Conservation (phyloP, 2,888 invertebrate genomes). For the Laothoe populi region DNA sequence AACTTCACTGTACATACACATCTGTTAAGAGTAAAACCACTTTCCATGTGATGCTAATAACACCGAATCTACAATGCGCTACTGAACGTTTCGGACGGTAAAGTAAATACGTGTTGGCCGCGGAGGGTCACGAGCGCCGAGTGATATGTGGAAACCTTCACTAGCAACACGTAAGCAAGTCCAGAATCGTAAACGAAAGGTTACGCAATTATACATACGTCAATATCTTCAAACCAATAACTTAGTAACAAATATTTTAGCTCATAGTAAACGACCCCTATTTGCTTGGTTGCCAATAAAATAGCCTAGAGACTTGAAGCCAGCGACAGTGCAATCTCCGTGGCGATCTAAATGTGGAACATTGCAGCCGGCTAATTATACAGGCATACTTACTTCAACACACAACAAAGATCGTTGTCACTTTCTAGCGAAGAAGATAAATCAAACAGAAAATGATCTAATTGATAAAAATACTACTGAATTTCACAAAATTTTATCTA, state of each 20-base stretch:
- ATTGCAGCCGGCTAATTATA: constrained; percentile 63
- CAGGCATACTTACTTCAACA: constrained; percentile 69
- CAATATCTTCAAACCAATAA: constrained; percentile 47
- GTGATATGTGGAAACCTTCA: constrained; percentile 77
- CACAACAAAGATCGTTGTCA: constrained; percentile 57
- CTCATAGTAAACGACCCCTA: not conserved
- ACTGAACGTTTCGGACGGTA: constrained; percentile 51
- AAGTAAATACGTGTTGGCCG: constrained; percentile 42
- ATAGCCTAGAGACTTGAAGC: constrained; percentile 32
- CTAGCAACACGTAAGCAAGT: constrained; percentile 83
- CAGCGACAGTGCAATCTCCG: constrained; percentile 45
- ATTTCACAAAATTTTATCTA: constrained; percentile 74
- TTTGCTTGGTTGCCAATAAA: constrained; percentile 26
- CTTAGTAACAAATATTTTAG: constrained; percentile 24
- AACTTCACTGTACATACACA: constrained; percentile 31
- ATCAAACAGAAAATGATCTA: constrained; percentile 57
- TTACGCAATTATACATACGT: constrained; percentile 79
- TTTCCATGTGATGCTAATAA: constrained; percentile 29
- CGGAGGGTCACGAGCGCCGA: constrained; percentile 78
- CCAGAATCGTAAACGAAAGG: constrained; percentile 78
- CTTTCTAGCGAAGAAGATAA: constrained; percentile 53
- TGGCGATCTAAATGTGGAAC: constrained; percentile 65
- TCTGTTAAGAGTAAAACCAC: constrained; percentile 32
- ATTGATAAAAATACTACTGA: constrained; percentile 68
- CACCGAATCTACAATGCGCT: constrained; percentile 49